Percentiles rank a stretch among this genome's conserved stretches.
Evolutionary conservation across 2,888 invertebrate genomes (phyloP).

Genomic region (Drosophila atripex): DNA sequence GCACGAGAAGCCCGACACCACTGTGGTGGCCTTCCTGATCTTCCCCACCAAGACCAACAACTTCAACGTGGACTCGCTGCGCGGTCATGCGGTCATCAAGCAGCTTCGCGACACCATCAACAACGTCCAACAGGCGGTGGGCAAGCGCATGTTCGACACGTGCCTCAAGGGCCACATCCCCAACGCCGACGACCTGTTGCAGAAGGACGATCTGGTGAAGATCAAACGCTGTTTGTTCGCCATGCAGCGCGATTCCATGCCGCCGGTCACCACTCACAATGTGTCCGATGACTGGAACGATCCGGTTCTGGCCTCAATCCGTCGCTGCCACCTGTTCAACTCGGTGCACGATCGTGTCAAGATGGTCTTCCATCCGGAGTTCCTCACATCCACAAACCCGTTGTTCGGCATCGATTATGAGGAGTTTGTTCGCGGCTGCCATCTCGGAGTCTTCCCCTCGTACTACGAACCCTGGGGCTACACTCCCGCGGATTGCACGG

Average conservation of each 20-base stretch:
- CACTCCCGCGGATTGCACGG: conserved; percentile 99
- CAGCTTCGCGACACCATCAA: conserved; percentile 96
- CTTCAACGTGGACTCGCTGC: conserved; percentile 98
- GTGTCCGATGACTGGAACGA: conserved; percentile 93
- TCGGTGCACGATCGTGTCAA: conserved; percentile 97
- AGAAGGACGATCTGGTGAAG: conserved; percentile 96
- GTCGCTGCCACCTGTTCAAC: conserved; percentile 97
- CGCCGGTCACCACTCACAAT: conserved; percentile 99
- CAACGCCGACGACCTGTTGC: conserved; percentile 91
- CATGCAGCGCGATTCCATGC: conserved; percentile 93
- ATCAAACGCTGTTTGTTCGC: conserved; percentile 98
- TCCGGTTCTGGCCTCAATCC: conserved; percentile 93
- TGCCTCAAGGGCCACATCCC: conserved; percentile 96
- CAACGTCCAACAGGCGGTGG: conserved; percentile 95
- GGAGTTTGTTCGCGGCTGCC: conserved; percentile 99
- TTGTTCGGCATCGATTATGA: conserved; percentile 99
- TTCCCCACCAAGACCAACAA: conserved; percentile 99
- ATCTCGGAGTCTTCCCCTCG: conserved; percentile 99
- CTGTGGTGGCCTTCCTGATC: conserved; percentile 98
- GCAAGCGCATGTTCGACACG: conserved; percentile 96
- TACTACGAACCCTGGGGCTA: conserved; percentile 99
- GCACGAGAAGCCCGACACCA: conserved; percentile 90
- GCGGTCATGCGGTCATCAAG: conserved; percentile 99
- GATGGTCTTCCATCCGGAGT: conserved; percentile 99
- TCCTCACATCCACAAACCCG: conserved; percentile 98